A percentile compares a stretch with the other conserved stretches of the same genome.
phyloP scores from a whole-genome alignment of 2,888 invertebrate genomes.

The Rugalucina vietnamica region DNA sequence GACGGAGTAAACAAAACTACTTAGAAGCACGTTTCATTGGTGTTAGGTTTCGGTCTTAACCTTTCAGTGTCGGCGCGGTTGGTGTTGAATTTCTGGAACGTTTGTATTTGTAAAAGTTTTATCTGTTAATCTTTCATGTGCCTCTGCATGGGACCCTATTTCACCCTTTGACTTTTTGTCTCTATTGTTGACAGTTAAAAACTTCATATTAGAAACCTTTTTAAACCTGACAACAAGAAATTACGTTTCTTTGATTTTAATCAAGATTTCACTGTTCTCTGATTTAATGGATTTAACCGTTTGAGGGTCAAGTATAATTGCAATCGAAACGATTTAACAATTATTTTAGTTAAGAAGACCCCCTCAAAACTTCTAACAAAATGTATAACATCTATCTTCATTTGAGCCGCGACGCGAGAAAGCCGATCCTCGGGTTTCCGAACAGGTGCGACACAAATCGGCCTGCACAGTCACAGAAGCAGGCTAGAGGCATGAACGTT shows the following conservation, averaged over 20 bases:
- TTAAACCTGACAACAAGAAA: background rate
- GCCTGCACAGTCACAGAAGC: too few species aligned
- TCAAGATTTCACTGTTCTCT: background rate
- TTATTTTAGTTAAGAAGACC: too few species aligned
- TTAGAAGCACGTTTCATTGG: background rate
- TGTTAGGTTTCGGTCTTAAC: background rate
- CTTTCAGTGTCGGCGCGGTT: background rate
- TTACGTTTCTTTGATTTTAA: background rate
- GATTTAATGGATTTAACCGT: background rate
- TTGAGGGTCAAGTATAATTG: background rate
- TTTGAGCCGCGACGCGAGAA: too few species aligned
- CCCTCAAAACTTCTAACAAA: too few species aligned
- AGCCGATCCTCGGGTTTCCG: too few species aligned
- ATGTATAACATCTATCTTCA: too few species aligned
- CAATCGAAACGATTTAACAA: background rate
- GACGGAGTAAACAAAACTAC: background rate
- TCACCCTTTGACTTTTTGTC: constrained; percentile 7
- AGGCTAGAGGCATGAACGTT: too few species aligned
- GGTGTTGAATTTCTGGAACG: background rate
- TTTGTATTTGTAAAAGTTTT: background rate
- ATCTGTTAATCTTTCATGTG: background rate
- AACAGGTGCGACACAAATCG: too few species aligned
- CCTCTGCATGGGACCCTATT: background rate
- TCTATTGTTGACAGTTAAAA: constrained; percentile 10
- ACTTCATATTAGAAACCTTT: background rate